phyloP scores from a whole-genome alignment of 2,888 invertebrate species.

The Phyto melanocephala region DNA sequence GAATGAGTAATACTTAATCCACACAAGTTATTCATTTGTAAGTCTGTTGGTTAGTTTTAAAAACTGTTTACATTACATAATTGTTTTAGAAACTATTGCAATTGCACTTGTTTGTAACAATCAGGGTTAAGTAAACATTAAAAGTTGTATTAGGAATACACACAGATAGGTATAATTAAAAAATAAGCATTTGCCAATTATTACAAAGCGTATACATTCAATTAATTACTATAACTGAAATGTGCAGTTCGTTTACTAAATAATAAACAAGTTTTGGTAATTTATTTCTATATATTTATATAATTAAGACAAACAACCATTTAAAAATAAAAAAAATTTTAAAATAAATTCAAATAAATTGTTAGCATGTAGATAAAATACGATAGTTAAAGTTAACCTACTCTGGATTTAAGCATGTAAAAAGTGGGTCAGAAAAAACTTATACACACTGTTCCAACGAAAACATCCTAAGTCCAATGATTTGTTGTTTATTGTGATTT shows the following conservation, averaged over 20 bases:
- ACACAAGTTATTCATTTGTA: not conserved
- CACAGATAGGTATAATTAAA: not conserved
- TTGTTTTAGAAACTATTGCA: not conserved
- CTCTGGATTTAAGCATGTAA: too few relatives aligned
- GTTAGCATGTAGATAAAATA: too few relatives aligned
- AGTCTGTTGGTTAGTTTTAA: too few relatives aligned
- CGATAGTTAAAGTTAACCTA: too few relatives aligned
- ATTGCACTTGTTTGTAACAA: not conserved
- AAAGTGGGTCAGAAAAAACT: too few relatives aligned
- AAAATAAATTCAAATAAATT: too few relatives aligned
- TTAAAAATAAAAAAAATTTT: too few relatives aligned
- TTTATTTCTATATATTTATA: not conserved
- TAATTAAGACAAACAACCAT: too few relatives aligned
- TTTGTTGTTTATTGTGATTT: too few relatives aligned
- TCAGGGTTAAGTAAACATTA: conserved; percentile 6
- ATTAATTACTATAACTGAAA: not conserved
- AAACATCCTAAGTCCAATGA: too few relatives aligned
- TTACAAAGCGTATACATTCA: not conserved
- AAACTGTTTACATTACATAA: too few relatives aligned
- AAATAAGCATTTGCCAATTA: conserved; percentile 10
- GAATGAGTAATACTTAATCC: not conserved
- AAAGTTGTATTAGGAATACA: not conserved
- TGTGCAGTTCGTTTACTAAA: not conserved
- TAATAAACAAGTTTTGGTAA: not conserved
- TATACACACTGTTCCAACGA: too few relatives aligned